A percentile compares a stretch with the other conserved stretches of the same genome.
Conservation (phyloP, 2,888 invertebrate species). For the Caenorhabditis auriculariae region DNA sequence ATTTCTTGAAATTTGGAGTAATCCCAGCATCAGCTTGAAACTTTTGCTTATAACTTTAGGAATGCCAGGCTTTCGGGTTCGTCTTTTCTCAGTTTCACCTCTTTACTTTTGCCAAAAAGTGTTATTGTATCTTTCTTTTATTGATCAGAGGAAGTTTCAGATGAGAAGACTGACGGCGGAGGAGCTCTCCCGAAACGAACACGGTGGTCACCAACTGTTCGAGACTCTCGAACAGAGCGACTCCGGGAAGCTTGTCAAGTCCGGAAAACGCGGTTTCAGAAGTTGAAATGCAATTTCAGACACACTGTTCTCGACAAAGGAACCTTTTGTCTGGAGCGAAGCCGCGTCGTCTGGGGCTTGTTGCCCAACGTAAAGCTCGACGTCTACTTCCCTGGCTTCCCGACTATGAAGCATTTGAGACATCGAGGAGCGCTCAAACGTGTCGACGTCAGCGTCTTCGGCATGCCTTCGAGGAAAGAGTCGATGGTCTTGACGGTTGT, state of each 20-base stretch:
- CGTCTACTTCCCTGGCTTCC: constrained; percentile 85
- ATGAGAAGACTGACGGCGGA: constrained; percentile 72
- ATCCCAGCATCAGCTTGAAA: too few species aligned
- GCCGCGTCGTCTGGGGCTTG: constrained; percentile 71
- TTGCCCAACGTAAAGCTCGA: constrained; percentile 74
- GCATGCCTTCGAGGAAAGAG: constrained; percentile 78
- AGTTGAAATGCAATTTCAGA: constrained; percentile 48
- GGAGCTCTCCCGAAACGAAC: constrained; percentile 77
- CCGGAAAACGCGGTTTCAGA: too few species aligned
- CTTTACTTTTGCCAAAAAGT: too few species aligned
- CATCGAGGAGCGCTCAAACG: constrained; percentile 71
- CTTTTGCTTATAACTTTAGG: too few species aligned
- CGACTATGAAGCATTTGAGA: constrained; percentile 81
- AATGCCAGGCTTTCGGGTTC: too few species aligned
- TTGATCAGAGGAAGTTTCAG: constrained; percentile 8
- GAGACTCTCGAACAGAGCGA: constrained; percentile 61
- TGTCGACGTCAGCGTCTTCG: constrained; percentile 81
- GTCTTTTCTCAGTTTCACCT: too few species aligned
- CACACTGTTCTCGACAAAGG: constrained; percentile 60
- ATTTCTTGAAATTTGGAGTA: too few species aligned
- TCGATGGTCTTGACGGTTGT: constrained; percentile 79
- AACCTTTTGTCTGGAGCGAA: constrained; percentile 62
- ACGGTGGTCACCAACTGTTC: constrained; percentile 84
- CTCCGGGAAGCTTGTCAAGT: background rate
- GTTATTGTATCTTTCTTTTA: too few species aligned